Evolutionary conservation across 2,113 vertebrate genomes (phyloP).

Genomic region (Kryptolebias marmoratus): DNA sequence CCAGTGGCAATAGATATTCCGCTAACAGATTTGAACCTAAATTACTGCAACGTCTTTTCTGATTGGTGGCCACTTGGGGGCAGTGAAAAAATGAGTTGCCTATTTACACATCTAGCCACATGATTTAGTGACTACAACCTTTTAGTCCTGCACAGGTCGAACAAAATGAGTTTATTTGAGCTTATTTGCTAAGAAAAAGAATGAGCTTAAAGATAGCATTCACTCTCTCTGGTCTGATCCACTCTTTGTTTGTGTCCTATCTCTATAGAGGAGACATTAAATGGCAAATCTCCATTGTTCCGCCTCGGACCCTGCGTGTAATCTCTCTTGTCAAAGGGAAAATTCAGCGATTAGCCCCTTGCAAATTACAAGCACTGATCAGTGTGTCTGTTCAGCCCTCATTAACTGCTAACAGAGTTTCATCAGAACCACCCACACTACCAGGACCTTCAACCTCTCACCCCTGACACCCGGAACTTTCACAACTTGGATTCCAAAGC

Average conservation of each 20-base stretch:
- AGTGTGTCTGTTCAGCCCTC: slow-evolving; percentile 73
- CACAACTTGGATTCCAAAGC: slow-evolving; percentile 42
- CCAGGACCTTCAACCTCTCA: slow-evolving; percentile 77
- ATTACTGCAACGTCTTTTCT: neutral
- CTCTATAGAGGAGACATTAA: slow-evolving; percentile 74
- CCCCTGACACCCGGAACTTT: slow-evolving; percentile 74
- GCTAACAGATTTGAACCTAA: too few species aligned
- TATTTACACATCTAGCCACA: neutral
- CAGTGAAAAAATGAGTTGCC: neutral
- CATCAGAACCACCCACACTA: slow-evolving; percentile 77
- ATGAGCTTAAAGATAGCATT: slow-evolving; percentile 51
- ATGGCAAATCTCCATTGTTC: slow-evolving; percentile 77
- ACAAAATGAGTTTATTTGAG: slow-evolving; percentile 3
- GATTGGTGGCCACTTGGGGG: neutral
- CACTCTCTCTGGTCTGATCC: slow-evolving; percentile 58
- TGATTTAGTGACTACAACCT: neutral
- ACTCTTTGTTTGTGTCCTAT: slow-evolving; percentile 63
- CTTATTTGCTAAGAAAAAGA: neutral
- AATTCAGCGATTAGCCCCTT: slow-evolving; percentile 76
- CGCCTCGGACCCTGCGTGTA: slow-evolving; percentile 60
- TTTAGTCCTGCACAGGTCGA: neutral
- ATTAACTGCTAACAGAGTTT: slow-evolving; percentile 75
- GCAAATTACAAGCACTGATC: slow-evolving; percentile 77
- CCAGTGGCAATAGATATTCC: too few species aligned
- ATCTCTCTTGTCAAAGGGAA: slow-evolving; percentile 78